These are phyloP conservation scores for Chanos chanos DNA, from an alignment of 2,797 vertebrate genomes.

Conservation along the genomic window DNA sequence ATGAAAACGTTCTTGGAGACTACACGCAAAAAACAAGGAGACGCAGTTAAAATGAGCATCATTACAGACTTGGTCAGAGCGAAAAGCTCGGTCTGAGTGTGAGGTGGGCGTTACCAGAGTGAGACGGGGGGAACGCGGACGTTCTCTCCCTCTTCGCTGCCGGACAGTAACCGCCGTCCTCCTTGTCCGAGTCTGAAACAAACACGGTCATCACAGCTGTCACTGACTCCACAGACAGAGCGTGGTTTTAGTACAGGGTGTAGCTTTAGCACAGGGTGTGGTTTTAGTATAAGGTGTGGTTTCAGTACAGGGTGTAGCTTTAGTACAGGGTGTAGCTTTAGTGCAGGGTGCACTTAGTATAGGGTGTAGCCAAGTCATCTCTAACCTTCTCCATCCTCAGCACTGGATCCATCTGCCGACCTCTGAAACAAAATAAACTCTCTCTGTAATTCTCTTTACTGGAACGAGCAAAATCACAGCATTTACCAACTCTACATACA, in stretches of 20 bases:
- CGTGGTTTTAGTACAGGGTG: too few relatives aligned
- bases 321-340: too few relatives aligned
- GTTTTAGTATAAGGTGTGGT: too few relatives aligned
- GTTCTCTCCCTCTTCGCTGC: slow-evolving; percentile 78
- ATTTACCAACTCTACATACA: background rate
- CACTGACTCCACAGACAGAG: too few relatives aligned
- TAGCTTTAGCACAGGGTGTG: too few relatives aligned
- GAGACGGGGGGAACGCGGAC: slow-evolving; percentile 76
- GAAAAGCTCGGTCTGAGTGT: too few relatives aligned
- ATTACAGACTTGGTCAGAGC: background rate
- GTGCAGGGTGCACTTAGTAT: too few relatives aligned
- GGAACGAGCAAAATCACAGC: background rate
- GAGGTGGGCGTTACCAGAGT: slow-evolving; percentile 75
- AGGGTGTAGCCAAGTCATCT: too few relatives aligned
- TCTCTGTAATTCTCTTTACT: too few relatives aligned
- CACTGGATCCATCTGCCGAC: slow-evolving; percentile 77
- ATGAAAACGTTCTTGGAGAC: slow-evolving; percentile 79
- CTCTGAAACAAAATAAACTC: too few relatives aligned
- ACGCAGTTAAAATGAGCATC: background rate
- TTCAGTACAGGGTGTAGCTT: too few relatives aligned
- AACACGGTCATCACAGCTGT: background rate
- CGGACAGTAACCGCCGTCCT: slow-evolving; percentile 76
- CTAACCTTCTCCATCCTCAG: slow-evolving; percentile 82
- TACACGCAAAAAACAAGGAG: slow-evolving; percentile 45
- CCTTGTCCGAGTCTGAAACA: slow-evolving; percentile 75